These are phyloP conservation scores for Elegia similella DNA, from an alignment of 2,888 invertebrate genomes.

Conservation along the genomic window DNA sequence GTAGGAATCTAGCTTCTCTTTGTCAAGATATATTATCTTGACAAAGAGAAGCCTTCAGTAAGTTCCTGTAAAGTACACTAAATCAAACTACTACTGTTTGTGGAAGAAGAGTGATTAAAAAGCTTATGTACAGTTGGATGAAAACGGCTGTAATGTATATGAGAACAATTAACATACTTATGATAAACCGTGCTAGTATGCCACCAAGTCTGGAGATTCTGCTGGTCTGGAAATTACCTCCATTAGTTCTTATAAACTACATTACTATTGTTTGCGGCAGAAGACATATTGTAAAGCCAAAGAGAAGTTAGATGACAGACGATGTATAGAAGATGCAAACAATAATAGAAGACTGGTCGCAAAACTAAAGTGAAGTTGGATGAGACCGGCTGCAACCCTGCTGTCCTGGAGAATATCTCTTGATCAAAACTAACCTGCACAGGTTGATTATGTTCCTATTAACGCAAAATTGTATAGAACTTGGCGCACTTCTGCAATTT, in stretches of 20 bases:
- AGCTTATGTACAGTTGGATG: conserved; percentile 31
- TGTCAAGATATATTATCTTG: too few species aligned
- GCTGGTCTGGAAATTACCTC: conserved; percentile 11
- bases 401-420: conserved; percentile 12
- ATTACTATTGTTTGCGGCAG: conserved; percentile 33
- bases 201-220: conserved; percentile 9
- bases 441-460: background rate
- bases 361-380: conserved; percentile 31
- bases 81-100: conserved; percentile 34
- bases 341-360: conserved; percentile 25
- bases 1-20: too few species aligned
- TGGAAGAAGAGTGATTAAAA: conserved; percentile 27
- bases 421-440: conserved; percentile 12
- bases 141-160: conserved; percentile 25
- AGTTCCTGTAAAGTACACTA: background rate
- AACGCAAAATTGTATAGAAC: too few species aligned
- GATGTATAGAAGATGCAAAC: conserved; percentile 27
- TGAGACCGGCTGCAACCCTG: conserved; percentile 19
- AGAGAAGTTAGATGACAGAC: conserved; percentile 28
- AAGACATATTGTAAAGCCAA: conserved; percentile 30
- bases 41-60: background rate
- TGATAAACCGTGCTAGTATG: conserved; percentile 16
- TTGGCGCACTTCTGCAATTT: too few species aligned
- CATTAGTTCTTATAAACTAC: background rate
- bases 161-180: conserved; percentile 26